Conservation (phyloP, 1,140 invertebrate species). For the Monomorium pharaonis region DNA sequence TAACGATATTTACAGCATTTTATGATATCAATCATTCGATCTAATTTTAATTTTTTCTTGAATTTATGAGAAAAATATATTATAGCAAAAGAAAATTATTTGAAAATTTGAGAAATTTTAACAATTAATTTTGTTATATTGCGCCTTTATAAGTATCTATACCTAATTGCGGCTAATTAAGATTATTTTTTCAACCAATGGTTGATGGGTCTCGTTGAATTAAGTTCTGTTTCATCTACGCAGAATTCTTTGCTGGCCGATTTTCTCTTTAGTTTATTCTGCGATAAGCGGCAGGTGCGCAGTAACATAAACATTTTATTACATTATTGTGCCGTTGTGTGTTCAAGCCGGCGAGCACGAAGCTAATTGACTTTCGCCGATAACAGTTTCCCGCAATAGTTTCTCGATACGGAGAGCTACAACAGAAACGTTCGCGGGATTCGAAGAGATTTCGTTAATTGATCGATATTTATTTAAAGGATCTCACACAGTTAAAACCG, state of each 20-base stretch:
- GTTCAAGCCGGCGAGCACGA: conserved; percentile 24
- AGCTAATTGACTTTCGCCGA: conserved; percentile 55
- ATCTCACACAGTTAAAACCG: background rate
- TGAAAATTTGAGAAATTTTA: background rate
- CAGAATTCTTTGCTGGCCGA: background rate
- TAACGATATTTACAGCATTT: background rate
- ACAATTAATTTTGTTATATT: background rate
- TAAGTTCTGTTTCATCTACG: background rate
- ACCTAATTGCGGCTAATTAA: background rate
- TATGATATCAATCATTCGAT: background rate
- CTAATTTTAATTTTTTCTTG: background rate
- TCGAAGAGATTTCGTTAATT: conserved; percentile 53
- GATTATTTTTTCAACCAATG: background rate
- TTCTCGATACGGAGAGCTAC: conserved; percentile 33
- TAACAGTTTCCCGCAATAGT: conserved; percentile 54
- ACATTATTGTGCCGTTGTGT: conserved; percentile 43
- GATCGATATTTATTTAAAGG: conserved; percentile 53
- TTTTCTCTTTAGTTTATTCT: conserved; percentile 25
- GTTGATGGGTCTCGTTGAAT: background rate
- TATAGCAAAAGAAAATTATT: background rate
- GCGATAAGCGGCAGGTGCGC: conserved; percentile 49
- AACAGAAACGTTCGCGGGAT: conserved; percentile 38
- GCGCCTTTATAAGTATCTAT: background rate
- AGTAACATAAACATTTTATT: conserved; percentile 60
- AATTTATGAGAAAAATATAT: background rate